Conservation (phyloP, 2,113 vertebrate species). For the Phalacrocorax brasilianus region DNA sequence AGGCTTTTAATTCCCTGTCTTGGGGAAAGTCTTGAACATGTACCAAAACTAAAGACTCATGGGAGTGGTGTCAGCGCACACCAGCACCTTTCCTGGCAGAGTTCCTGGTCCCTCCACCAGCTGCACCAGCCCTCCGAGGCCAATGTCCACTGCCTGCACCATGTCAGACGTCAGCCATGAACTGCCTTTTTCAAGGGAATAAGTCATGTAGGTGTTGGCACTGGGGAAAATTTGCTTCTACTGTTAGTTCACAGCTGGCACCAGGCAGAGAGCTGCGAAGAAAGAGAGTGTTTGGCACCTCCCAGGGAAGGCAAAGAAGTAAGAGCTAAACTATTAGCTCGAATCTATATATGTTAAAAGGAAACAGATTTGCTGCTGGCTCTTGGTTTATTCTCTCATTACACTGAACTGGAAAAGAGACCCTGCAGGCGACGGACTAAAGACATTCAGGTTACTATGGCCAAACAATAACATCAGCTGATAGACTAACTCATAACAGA, state of each 20-base stretch:
- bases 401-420: neutral
- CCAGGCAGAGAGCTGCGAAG: neutral
- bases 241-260: neutral
- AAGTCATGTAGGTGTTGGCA: neutral
- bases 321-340: neutral
- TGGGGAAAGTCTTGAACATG: rapidly evolving
- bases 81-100: neutral
- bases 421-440: neutral
- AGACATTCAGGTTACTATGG: neutral
- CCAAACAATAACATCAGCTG: slow-evolving; percentile 43
- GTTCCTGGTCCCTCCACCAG: neutral
- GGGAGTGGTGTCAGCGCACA: rapidly evolving
- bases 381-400: neutral
- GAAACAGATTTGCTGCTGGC: slow-evolving; percentile 41
- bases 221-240: neutral
- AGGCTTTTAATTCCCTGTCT: neutral
- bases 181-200: neutral
- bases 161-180: neutral
- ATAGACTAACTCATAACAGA: neutral
- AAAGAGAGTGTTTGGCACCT: neutral
- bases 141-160: neutral
- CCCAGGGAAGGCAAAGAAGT: neutral
- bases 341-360: neutral
- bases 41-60: neutral
- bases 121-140: neutral